A percentile compares a stretch with the other conserved stretches of the same genome.
Conservation (phyloP, 1,140 invertebrate species). For the Streblospio benedicti region DNA sequence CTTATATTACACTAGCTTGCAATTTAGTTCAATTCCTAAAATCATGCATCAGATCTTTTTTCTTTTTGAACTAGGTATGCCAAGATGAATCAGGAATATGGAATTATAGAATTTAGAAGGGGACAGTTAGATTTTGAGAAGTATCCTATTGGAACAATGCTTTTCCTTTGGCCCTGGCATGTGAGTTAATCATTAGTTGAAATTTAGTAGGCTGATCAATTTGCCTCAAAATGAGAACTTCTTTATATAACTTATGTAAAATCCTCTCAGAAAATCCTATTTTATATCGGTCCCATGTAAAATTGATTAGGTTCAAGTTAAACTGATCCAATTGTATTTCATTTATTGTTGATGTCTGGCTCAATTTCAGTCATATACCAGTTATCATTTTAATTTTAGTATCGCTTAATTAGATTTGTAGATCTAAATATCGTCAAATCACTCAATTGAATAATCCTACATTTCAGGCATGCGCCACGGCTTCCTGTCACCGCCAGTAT, state of each 20-base stretch:
- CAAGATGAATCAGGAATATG: slow-evolving; percentile 39
- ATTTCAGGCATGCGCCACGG: slow-evolving; percentile 38
- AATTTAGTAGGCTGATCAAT: too few species aligned
- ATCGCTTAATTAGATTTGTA: neutral
- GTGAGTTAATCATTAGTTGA: too few species aligned
- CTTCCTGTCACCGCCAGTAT: slow-evolving; percentile 29
- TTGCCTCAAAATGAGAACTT: too few species aligned
- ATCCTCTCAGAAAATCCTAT: too few species aligned
- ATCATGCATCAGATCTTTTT: neutral
- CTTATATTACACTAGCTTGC: neutral
- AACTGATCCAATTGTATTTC: neutral
- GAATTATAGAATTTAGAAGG: slow-evolving; percentile 28
- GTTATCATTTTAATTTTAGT: neutral
- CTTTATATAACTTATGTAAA: too few species aligned
- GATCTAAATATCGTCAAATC: neutral
- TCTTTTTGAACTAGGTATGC: neutral
- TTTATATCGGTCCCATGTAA: too few species aligned
- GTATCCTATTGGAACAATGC: slow-evolving; percentile 33
- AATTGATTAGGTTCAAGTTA: too few species aligned
- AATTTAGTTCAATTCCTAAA: neutral
- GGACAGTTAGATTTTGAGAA: slow-evolving; percentile 26
- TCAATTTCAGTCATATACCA: neutral
- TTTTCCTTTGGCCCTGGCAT: slow-evolving; percentile 40
- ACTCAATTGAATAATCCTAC: neutral
- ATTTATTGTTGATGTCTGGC: neutral